Conservation (phyloP, 2,888 invertebrate species). For the Drosophila diplacantha region DNA sequence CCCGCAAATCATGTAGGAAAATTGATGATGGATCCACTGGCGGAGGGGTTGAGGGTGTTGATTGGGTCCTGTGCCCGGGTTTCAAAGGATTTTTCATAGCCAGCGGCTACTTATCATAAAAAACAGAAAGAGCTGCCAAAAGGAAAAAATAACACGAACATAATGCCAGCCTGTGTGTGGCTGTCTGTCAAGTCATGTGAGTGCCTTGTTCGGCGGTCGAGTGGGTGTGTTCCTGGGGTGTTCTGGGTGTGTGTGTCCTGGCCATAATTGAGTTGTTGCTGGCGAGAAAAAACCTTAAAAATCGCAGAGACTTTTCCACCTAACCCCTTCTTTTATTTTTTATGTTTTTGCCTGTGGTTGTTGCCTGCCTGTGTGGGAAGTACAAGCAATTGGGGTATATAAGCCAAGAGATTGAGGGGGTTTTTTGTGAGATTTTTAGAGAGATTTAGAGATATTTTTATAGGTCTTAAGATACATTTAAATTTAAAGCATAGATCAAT, state of each 20-base stretch:
- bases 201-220: constrained; percentile 22
- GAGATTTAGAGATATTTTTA: not conserved
- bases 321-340: constrained; percentile 20
- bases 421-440: not conserved
- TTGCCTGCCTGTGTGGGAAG: not conserved
- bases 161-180: constrained; percentile 56
- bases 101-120: constrained; percentile 73
- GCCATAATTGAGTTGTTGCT: constrained; percentile 68
- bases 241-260: constrained; percentile 52
- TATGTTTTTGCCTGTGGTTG: constrained; percentile 12
- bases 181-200: constrained; percentile 66
- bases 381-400: not conserved
- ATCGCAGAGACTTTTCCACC: constrained; percentile 40
- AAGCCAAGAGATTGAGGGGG: not conserved
- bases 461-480: not conserved
- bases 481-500: not conserved
- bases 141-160: constrained; percentile 40
- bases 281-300: constrained; percentile 41
- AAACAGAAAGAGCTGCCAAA: constrained; percentile 32
- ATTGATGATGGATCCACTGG: constrained; percentile 57
- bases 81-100: constrained; percentile 72
- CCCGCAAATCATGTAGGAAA: constrained; percentile 72
- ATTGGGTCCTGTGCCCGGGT: constrained; percentile 56
- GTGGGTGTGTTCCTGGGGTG: constrained; percentile 17
- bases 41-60: constrained; percentile 48